Percentiles rank a stretch among this genome's conserved stretches.
These are phyloP conservation scores for Camponotus floridanus DNA, from an alignment of 1,140 invertebrate genomes.

Conservation along the genomic window DNA sequence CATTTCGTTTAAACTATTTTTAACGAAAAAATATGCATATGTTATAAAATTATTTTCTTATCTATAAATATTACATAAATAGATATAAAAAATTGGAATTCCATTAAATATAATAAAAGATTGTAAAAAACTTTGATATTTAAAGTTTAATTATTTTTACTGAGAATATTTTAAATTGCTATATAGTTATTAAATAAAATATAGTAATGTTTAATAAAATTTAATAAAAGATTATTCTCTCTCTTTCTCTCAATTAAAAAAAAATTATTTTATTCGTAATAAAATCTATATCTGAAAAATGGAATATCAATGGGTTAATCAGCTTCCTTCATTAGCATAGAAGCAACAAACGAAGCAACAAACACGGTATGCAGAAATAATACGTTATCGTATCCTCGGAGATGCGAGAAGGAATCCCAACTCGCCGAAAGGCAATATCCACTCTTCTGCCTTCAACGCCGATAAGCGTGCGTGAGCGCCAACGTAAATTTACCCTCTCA, in stretches of 20 bases:
- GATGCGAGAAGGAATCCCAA: not conserved
- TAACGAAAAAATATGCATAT: not conserved
- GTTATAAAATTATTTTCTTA: too few relatives aligned
- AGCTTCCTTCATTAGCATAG: not conserved
- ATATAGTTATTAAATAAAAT: too few relatives aligned
- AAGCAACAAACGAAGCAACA: not conserved
- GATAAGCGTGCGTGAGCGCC: conserved; percentile 26
- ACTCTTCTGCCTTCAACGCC: conserved; percentile 47
- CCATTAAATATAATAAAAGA: too few relatives aligned
- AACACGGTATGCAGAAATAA: not conserved
- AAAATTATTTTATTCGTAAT: not conserved
- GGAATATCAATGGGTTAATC: not conserved
- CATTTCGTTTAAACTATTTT: not conserved
- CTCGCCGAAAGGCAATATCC: conserved; percentile 35
- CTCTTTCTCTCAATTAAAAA: too few relatives aligned
- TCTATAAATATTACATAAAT: too few relatives aligned
- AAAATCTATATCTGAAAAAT: not conserved
- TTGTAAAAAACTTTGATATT: too few relatives aligned
- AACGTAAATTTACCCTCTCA: conserved; percentile 86
- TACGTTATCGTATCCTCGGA: not conserved
- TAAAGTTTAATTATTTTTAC: too few relatives aligned
- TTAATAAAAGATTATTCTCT: not conserved
- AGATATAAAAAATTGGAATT: too few relatives aligned
- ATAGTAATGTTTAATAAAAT: too few relatives aligned
- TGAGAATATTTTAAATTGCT: too few relatives aligned